Evolutionary conservation across 2,888 invertebrate genomes (phyloP).

Genomic region (Caenorhabditis wallacei): DNA sequence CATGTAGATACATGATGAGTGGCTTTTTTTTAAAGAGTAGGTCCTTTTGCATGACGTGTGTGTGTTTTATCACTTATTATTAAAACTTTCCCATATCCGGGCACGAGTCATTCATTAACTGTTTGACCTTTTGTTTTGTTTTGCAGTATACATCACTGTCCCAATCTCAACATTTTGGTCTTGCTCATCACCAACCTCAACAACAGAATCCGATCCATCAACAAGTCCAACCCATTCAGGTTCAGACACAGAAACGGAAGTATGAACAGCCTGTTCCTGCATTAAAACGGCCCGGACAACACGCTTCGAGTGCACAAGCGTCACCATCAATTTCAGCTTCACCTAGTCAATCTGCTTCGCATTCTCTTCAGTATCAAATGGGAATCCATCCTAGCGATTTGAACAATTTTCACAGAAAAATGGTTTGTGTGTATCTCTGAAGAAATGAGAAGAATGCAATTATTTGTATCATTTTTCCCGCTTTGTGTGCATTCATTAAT

Average conservation of each 20-base stretch:
- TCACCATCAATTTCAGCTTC: constrained; percentile 4
- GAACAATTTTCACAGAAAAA: constrained; percentile 7
- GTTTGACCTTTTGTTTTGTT: constrained; percentile 26
- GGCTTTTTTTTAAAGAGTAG: not conserved
- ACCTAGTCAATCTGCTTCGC: not conserved
- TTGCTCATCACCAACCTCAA: constrained; percentile 18
- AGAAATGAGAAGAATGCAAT: not conserved
- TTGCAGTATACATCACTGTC: constrained; percentile 34
- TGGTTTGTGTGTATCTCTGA: constrained; percentile 17
- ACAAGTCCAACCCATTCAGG: constrained; percentile 2
- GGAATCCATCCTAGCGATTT: not conserved
- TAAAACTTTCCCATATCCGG: not conserved
- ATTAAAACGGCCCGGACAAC: not conserved
- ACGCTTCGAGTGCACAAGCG: not conserved
- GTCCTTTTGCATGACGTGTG: constrained; percentile 1
- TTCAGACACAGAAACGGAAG: constrained; percentile 23
- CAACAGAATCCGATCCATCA: constrained; percentile 19
- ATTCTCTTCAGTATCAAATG: not conserved
- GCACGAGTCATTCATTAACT: constrained; percentile 1
- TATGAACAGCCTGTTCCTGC: not conserved
- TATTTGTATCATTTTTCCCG: not conserved
- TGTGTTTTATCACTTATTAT: not conserved
- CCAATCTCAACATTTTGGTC: not conserved
- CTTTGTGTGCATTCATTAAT: not conserved
- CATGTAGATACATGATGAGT: not conserved